Evolutionary conservation across 2,797 vertebrate genomes (phyloP).

Genomic region (Falco biarmicus): DNA sequence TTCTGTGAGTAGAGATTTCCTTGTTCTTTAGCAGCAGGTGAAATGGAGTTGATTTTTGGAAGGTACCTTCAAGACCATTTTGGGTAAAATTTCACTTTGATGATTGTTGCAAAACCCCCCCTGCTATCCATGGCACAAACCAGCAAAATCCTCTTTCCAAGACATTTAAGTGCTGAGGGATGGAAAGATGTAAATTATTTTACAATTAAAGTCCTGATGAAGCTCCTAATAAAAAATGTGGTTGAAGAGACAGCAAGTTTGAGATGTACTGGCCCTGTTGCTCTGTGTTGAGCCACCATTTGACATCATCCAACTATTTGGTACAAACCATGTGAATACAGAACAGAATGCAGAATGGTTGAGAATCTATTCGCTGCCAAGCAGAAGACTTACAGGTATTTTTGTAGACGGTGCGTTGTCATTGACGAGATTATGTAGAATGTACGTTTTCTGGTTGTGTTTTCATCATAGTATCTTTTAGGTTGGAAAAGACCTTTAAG

Average conservation of each 20-base stretch:
- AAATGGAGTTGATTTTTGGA: neutral
- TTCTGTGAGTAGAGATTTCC: neutral
- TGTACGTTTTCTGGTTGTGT: too few relatives aligned
- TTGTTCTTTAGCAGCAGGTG: neutral
- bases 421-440: neutral
- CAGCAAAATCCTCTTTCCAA: neutral
- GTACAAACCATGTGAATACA: neutral
- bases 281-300: neutral
- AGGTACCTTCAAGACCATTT: neutral
- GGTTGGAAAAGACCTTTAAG: too few relatives aligned
- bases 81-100: neutral
- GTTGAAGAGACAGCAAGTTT: neutral
- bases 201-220: neutral
- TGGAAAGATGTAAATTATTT: neutral
- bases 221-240: neutral
- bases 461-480: too few relatives aligned
- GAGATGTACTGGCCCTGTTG: neutral
- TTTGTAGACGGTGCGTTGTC: neutral
- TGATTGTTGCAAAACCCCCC: accelerated
- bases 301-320: neutral
- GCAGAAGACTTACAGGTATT: neutral
- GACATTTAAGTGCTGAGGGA: neutral
- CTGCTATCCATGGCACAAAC: neutral
- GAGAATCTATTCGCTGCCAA: neutral
- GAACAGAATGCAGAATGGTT: neutral